Conservation (phyloP, 1,140 invertebrate species). For the Prorops nasuta region DNA sequence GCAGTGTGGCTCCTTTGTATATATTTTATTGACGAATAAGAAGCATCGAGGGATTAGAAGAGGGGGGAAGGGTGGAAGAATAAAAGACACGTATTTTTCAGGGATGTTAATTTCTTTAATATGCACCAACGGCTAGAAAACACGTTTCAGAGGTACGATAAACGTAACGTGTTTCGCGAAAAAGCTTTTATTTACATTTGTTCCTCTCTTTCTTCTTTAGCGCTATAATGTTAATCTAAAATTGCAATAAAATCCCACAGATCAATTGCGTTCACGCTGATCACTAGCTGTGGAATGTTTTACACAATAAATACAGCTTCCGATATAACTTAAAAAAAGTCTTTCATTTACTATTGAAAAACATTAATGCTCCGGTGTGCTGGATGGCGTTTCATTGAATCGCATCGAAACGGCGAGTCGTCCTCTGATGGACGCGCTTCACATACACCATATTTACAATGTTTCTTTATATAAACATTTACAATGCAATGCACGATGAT, state of each 20-base stretch:
- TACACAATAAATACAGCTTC: conserved; percentile 32
- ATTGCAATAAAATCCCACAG: conserved; percentile 33
- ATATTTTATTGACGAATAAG: too few species aligned
- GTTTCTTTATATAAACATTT: conserved; percentile 31
- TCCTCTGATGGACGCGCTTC: conserved; percentile 26
- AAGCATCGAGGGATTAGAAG: too few species aligned
- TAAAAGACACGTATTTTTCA: too few species aligned
- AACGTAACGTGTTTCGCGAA: conserved; percentile 25
- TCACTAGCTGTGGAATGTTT: conserved; percentile 27
- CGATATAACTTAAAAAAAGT: conserved; percentile 33
- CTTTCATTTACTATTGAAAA: conserved; percentile 28
- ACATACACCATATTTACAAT: conserved; percentile 33
- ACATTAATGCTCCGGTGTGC: conserved; percentile 11
- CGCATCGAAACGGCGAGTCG: conserved; percentile 18
- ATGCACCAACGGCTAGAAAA: too few species aligned
- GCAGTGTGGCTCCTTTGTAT: too few species aligned
- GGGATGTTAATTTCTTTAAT: too few species aligned
- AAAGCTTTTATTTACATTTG: conserved; percentile 37
- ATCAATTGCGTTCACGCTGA: conserved; percentile 20
- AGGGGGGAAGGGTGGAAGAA: too few species aligned
- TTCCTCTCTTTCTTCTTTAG: conserved; percentile 25
- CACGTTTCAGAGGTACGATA: too few species aligned
- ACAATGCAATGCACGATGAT: conserved; percentile 14
- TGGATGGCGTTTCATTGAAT: conserved; percentile 16
- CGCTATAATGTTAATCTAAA: conserved; percentile 32